Conservation (phyloP, 1,140 invertebrate genomes). For the Achroia grisella region DNA sequence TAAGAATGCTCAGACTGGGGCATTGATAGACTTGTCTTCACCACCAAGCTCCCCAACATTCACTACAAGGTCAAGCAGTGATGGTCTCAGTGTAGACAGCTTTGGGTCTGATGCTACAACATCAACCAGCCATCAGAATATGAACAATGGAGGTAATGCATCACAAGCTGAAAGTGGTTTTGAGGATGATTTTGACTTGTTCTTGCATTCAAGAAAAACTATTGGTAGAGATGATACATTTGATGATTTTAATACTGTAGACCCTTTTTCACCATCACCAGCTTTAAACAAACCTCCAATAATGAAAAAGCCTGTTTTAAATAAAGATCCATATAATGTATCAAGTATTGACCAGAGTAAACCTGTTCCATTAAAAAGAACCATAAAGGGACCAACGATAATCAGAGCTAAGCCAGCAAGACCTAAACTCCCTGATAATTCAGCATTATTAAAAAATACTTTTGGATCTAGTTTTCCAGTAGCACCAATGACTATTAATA, state of each 20-base stretch:
- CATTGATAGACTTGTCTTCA: constrained; percentile 77
- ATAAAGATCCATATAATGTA: constrained; percentile 44
- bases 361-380: constrained; percentile 1
- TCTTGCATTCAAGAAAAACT: constrained; percentile 65
- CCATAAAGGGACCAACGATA: constrained; percentile 77
- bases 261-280: constrained; percentile 66
- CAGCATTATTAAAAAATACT: constrained; percentile 51
- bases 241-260: constrained; percentile 57
- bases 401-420: constrained; percentile 83
- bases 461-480: constrained; percentile 45
- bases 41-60: constrained; percentile 83
- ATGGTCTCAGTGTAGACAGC: constrained; percentile 82
- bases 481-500: constrained; percentile 59
- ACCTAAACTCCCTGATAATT: constrained; percentile 78
- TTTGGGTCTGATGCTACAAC: constrained; percentile 82
- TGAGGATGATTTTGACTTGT: constrained; percentile 84
- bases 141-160: constrained; percentile 76
- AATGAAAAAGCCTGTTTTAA: constrained; percentile 40
- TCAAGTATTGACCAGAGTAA: constrained; percentile 63
- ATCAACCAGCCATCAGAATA: constrained; percentile 73
- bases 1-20: constrained; percentile 57
- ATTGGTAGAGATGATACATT: constrained; percentile 68
- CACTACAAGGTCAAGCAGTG: constrained; percentile 82
- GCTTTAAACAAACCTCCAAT: constrained; percentile 34
- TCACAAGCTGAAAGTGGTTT: constrained; percentile 85